Base-by-base conservation (phyloP, 2,888 invertebrate genomes). In the Carpatolechia fugitivella region DNA sequence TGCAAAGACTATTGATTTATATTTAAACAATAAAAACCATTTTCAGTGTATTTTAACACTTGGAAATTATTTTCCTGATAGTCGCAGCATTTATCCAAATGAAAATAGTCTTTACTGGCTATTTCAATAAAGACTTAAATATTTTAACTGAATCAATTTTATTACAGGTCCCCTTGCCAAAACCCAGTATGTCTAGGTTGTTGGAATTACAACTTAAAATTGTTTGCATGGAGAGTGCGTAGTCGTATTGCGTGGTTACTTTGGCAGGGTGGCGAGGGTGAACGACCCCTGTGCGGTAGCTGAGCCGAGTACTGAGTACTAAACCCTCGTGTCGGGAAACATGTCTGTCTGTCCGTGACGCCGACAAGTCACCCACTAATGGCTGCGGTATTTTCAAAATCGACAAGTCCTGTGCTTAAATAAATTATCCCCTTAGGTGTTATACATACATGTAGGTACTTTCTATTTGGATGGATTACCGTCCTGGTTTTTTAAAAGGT, bases 251-350 rank as follows among this genome's bases (percentile, higher is more conserved):
- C 13, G 10, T 24, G 29, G 46, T 33, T 8, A 24, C 20, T 11
- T 35, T 44, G 41, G 35, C 51, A 50, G 49, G 49, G 49, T 56
- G 56, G 54, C 51, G 65, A 66, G 78, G 83, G 83, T 82, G 77
- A 81, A 78, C 72, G 80, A 78, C 80, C 82, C 78, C 35, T 16
- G 48, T 31, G n/a, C 13, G 55, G 57, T 57, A 31, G 30, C 8
- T 18, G 33, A 16, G 41, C 24, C 41, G 20, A n/a, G 24, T 20
- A 20, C 20, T 11, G 20, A 20, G 41, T 11, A 56, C n/a, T n/a
- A n/a, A n/a, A 53, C 59, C 63, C 65, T 56, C 59, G 54, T 61
- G 61, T 57, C 59, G 72, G 75, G 77, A 75, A 79, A 76, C 69
- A 65, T 64, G 36, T 64, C 66, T 64, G 70, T 63, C 65, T 61